Evolutionary conservation across 2,888 invertebrate species (phyloP), one percentile per base, ranked within the genome.

Genomic region (Drosophila hamatofila): DNA sequence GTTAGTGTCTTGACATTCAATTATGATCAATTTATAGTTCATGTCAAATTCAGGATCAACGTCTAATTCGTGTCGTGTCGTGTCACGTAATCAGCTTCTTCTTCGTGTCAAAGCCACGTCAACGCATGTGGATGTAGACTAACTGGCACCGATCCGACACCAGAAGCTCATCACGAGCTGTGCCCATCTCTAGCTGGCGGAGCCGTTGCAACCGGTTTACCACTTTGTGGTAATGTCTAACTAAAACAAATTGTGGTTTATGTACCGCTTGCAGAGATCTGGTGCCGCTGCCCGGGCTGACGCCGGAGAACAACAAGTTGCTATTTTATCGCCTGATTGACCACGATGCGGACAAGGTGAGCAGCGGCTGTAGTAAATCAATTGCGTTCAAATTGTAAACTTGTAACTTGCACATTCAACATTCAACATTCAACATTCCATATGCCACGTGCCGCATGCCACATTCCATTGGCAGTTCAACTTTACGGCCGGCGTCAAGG

Each of bases 311-410:
- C 89, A 95, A 95, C 91, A 95, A 95, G 90, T 92, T 96, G 14
- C 94, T 96, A 72, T 93, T 96, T 56, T 96, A 95, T 90, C 94
- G 95, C 5, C 91, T 96, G 33, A 94, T 93, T 61, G 95, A 95
- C 81, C 93, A 93, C 1, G 95, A 96, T 84, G 92, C 95, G 37
- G 95, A 96, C 51, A 92, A 93, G 89, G 93, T 93, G 67, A 82
- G 77, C 23, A 8, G 4, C 27, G 39, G 39, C 39, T 27, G 12
- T 14, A 12, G 12, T 8, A 21, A 51, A 37, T 23, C 27, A 49
- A 39, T 25, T 39, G 7, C 37, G 39, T 33, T 33, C 37, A 18
- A 23, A 49, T 42, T 30, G 56, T 35, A 37, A 66, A 64, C 14
- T 30, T 49, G 66, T 27, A 9, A 25, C 46, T 21, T 25, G 25